A percentile compares a stretch with the other conserved stretches of the same genome.
Evolutionary conservation across 2,113 vertebrate genomes (phyloP).

Genomic region (Tyto alba): DNA sequence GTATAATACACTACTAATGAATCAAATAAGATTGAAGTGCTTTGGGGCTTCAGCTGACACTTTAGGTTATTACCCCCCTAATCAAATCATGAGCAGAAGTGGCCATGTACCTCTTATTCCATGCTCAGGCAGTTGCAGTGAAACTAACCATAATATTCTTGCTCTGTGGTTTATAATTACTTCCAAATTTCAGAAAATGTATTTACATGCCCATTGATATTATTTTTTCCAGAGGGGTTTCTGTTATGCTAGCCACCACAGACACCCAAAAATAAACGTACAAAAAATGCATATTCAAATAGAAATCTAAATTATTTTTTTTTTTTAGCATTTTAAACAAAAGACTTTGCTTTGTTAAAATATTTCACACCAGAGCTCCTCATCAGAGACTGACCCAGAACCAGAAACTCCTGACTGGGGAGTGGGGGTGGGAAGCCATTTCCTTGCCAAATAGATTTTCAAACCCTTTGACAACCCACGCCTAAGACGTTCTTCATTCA

Average conservation of each 20-base stretch:
- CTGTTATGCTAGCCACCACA: background rate
- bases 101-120: background rate
- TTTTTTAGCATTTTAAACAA: background rate
- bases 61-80: conserved; percentile 1
- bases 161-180: background rate
- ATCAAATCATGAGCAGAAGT: background rate
- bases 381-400: background rate
- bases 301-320: background rate
- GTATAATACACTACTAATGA: conserved; percentile 24
- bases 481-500: background rate
- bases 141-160: background rate
- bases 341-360: background rate
- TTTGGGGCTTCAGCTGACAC: conserved; percentile 9
- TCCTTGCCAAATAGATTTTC: background rate
- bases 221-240: background rate
- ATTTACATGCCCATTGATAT: background rate
- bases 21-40: conserved; percentile 35
- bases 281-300: background rate
- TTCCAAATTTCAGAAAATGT: background rate
- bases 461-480: background rate
- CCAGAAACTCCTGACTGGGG: background rate
- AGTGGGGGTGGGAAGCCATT: rapidly evolving
- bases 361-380: background rate
- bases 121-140: background rate
- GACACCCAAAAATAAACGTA: background rate